Conservation (phyloP, 2,113 vertebrate genomes). For the Thinocorus orbignyianus region DNA sequence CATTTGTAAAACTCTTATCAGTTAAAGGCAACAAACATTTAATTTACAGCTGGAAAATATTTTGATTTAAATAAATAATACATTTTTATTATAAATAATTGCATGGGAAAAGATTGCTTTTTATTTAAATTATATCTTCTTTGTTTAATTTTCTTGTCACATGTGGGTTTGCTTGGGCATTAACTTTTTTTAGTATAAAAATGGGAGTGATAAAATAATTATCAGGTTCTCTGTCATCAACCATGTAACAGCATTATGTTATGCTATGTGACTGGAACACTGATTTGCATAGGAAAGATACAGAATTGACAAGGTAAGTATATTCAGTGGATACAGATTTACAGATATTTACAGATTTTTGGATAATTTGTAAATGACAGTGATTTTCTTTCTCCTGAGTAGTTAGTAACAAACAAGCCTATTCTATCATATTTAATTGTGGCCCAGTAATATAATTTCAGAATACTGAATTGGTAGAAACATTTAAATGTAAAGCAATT, state of each 20-base stretch:
- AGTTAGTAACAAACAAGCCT: background rate
- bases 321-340: background rate
- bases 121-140: background rate
- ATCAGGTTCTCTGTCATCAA: background rate
- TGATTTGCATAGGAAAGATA: background rate
- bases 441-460: background rate
- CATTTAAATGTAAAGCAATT: background rate
- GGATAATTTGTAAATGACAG: background rate
- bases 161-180: background rate
- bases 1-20: constrained; percentile 20
- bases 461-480: background rate
- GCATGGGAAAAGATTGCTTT: background rate
- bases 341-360: too few relatives aligned
- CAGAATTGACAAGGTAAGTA: background rate
- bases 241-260: background rate
- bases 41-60: background rate
- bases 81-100: background rate
- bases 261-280: background rate
- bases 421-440: background rate
- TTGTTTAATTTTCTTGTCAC: background rate
- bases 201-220: background rate
- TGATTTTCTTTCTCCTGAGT: background rate
- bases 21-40: constrained; percentile 1
- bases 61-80: background rate
- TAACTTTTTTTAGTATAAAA: background rate